These are phyloP conservation scores for Argyresthia goedartella DNA, from an alignment of 2,888 invertebrate genomes.

Conservation along the genomic window DNA sequence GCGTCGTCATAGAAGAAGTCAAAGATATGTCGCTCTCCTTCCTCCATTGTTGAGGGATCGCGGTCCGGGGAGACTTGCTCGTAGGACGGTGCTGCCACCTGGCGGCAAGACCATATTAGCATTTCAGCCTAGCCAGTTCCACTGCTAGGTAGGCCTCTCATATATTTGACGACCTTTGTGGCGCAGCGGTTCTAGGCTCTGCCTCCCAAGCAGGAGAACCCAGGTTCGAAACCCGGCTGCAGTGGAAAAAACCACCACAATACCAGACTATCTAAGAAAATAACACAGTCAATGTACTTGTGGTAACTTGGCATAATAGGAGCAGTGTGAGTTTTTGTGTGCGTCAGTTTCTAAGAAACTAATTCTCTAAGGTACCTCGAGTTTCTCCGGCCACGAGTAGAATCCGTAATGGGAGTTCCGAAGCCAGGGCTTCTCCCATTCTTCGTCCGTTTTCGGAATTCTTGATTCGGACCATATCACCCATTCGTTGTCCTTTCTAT, in stretches of 20 bases:
- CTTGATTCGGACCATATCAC: slow-evolving; percentile 75
- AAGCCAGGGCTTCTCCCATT: slow-evolving; percentile 81
- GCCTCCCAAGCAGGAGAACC: too few species aligned
- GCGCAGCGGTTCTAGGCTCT: too few species aligned
- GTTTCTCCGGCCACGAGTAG: slow-evolving; percentile 66
- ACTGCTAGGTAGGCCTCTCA: slow-evolving; percentile 20
- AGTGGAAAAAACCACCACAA: too few species aligned
- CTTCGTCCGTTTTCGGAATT: slow-evolving; percentile 73
- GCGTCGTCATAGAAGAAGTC: slow-evolving; percentile 76
- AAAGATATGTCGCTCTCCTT: slow-evolving; percentile 75
- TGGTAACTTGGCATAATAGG: too few species aligned
- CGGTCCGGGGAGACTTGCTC: slow-evolving; percentile 75
- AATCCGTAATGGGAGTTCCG: slow-evolving; percentile 77
- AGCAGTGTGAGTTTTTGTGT: too few species aligned
- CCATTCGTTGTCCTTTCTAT: slow-evolving; percentile 81
- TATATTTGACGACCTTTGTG: too few species aligned
- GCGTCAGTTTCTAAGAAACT: too few species aligned
- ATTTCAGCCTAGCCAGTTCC: too few species aligned
- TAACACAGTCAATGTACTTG: too few species aligned
- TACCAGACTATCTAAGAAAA: too few species aligned
- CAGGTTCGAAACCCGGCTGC: too few species aligned
- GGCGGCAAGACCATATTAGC: background rate
- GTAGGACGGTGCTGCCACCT: slow-evolving; percentile 77
- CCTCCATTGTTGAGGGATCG: slow-evolving; percentile 64
- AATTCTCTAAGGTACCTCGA: slow-evolving; percentile 55